Evolutionary conservation across 1,140 invertebrate species (phyloP), one percentile per base, ranked within the genome.

Genomic region (Anthonomus grandis): DNA sequence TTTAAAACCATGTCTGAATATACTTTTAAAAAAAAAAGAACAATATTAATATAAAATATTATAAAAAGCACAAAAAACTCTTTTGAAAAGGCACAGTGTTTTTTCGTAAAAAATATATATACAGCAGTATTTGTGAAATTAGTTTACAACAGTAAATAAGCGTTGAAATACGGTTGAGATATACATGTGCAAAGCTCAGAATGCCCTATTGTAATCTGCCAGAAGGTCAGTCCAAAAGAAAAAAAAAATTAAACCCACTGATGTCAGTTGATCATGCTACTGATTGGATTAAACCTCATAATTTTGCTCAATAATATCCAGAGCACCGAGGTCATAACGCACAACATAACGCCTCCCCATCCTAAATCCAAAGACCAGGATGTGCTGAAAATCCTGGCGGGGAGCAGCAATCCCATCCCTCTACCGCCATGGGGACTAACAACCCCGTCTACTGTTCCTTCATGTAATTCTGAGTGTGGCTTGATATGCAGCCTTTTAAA

Each of bases 251-350:
- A 59, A 13, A 59, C 57, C 57, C 49, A 59, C 25, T 53, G 48
- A 48, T 53, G 57, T 67, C 57, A 85, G 76, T 85, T 80, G 62
- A 87, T 79, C 78, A 87, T 83, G 39, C 83, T 79, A 1, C 84
- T 82, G 66, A 90, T 84, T 4, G 89, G 89, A 73, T 87, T 91
- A 72, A 91, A 92, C 63, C 91, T 79, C 89, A 93, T 91, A 57
- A 93, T 89, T 74, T 92, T 92, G 12, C 89, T 90, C 12, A 93
- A 78, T 27, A 93, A 74, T 38, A 93, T 90, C 91, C 91, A 94
- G 2, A 92, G 77, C 0, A 91, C 74, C 0, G 86, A 86, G 0
- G 90, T 87, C 13, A 89, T 81, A 3, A 89, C 80, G 58, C 87
- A 91, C 0, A 91, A 70, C 1, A 82, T 83, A 0, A 91, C 87